phyloP scores from a whole-genome alignment of 1,140 invertebrate species.

The Caerostris darwini region DNA sequence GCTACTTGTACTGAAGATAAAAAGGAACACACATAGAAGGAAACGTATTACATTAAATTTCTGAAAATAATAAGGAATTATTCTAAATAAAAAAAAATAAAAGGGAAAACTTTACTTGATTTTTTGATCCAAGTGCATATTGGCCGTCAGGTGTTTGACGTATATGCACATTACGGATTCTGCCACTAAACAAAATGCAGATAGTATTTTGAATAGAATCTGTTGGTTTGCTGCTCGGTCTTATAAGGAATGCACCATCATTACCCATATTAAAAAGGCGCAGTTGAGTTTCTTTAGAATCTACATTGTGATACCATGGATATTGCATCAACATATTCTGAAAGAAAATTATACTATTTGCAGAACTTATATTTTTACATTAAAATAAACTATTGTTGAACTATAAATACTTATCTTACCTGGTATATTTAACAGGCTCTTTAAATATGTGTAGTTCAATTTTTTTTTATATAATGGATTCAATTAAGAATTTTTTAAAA shows the following conservation, averaged over 20 bases:
- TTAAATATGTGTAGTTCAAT: too few relatives aligned
- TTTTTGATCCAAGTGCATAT: conserved; percentile 16
- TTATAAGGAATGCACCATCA: conserved; percentile 52
- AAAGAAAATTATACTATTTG: not conserved
- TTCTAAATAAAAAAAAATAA: not conserved
- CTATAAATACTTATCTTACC: not conserved
- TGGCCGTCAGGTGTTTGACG: not conserved
- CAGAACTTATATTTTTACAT: not conserved
- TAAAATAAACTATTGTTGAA: not conserved
- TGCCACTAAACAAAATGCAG: not conserved
- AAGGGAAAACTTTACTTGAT: not conserved
- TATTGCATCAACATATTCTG: not conserved
- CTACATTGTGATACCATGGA: conserved; percentile 52
- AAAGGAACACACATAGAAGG: too few relatives aligned
- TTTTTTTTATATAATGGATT: too few relatives aligned
- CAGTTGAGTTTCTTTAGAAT: conserved; percentile 16
- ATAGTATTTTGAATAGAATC: conserved; percentile 24
- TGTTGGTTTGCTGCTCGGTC: conserved; percentile 14
- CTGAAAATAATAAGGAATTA: not conserved
- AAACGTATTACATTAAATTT: too few relatives aligned
- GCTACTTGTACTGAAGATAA: too few relatives aligned
- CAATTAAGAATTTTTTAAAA: too few relatives aligned
- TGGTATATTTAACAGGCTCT: too few relatives aligned
- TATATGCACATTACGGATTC: conserved; percentile 47
- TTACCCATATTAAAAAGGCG: not conserved